These are phyloP conservation scores for Morelia viridis DNA, from an alignment of 2,797 vertebrate species.

Conservation along the genomic window DNA sequence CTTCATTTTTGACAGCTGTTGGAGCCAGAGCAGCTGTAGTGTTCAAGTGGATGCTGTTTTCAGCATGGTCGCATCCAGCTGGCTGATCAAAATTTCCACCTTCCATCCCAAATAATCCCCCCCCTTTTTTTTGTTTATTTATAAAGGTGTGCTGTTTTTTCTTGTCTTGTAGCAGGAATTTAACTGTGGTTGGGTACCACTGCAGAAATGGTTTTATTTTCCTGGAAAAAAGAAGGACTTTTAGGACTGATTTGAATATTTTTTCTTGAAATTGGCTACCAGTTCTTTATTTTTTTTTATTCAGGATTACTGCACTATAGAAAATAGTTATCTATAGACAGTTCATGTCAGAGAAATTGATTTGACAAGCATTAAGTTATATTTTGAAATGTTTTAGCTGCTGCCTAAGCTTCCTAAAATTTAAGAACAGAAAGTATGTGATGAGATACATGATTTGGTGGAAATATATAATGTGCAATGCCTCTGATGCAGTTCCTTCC, in stretches of 20 bases:
- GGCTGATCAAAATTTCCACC: slow-evolving; percentile 38
- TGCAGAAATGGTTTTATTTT: slow-evolving; percentile 36
- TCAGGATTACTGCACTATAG: slow-evolving; percentile 38
- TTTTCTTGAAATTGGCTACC: slow-evolving; percentile 55
- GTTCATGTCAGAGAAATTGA: slow-evolving; percentile 11
- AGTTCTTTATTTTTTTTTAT: slow-evolving; percentile 31
- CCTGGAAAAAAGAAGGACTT: slow-evolving; percentile 46
- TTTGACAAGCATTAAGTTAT: slow-evolving; percentile 46
- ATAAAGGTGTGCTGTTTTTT: slow-evolving; percentile 27
- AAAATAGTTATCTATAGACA: slow-evolving; percentile 18
- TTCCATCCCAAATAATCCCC: slow-evolving; percentile 13
- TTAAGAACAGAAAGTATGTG: slow-evolving; percentile 36
- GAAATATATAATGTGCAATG: neutral
- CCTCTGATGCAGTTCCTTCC: slow-evolving; percentile 27
- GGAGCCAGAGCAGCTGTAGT: slow-evolving; percentile 48
- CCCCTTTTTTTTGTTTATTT: slow-evolving; percentile 37
- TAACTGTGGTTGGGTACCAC: neutral
- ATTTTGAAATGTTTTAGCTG: slow-evolving; percentile 10
- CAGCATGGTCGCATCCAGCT: slow-evolving; percentile 27
- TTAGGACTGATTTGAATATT: slow-evolving; percentile 54
- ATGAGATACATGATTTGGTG: slow-evolving; percentile 3
- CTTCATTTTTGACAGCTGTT: neutral
- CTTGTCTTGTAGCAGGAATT: slow-evolving; percentile 7
- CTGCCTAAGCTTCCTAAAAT: neutral
- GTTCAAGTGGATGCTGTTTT: slow-evolving; percentile 56